Evolutionary conservation across 2,113 vertebrate genomes (phyloP).

Genomic region (Dromaius novaehollandiae): DNA sequence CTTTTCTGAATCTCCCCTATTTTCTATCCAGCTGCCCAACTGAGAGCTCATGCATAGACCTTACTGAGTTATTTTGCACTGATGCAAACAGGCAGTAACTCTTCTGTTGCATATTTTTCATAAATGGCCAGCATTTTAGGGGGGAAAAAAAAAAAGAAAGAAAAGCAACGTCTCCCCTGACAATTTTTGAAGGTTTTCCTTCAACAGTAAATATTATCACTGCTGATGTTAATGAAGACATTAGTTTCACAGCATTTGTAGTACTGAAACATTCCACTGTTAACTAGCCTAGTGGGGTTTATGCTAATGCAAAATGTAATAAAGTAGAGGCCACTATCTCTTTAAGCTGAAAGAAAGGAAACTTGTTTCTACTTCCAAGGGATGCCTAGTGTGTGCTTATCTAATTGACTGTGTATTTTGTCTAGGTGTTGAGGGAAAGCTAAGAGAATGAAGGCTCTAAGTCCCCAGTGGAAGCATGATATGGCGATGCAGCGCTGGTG

Average conservation of each 20-base stretch:
- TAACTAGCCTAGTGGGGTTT: conserved; percentile 54
- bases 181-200: conserved; percentile 35
- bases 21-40: background rate
- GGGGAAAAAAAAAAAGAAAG: background rate
- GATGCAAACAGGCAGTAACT: background rate
- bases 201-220: conserved; percentile 50
- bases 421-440: conserved; percentile 85
- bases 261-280: conserved; percentile 19
- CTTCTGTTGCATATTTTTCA: conserved; percentile 9
- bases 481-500: conserved; percentile 86
- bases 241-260: conserved; percentile 33
- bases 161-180: conserved; percentile 14
- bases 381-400: conserved; percentile 64
- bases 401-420: conserved; percentile 75
- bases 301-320: conserved; percentile 41
- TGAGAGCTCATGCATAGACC: background rate
- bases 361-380: conserved; percentile 43
- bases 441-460: conserved; percentile 91
- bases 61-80: background rate
- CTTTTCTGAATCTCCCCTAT: background rate
- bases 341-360: conserved; percentile 43
- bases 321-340: conserved; percentile 30
- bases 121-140: background rate
- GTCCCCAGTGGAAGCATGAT: conserved; percentile 89
- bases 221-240: conserved; percentile 44